Evolutionary conservation across 2,888 invertebrate genomes (phyloP).

Genomic region (Cantharis lateralis): DNA sequence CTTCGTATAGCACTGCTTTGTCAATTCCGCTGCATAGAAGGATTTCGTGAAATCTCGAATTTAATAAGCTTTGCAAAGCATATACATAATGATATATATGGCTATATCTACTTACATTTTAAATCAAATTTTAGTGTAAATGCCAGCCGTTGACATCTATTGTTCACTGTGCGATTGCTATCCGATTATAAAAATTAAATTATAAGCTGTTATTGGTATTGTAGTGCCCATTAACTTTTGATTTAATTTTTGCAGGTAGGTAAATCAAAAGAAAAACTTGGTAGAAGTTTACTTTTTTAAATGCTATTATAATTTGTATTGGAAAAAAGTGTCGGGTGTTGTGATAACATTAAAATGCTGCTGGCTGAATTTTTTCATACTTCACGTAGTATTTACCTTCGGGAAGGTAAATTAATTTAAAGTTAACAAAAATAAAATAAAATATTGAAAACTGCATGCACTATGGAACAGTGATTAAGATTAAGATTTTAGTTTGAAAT

Average conservation of each 20-base stretch:
- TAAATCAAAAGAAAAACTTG: not conserved
- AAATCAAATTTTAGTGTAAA: not conserved
- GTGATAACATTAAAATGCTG: not conserved
- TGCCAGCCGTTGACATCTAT: not conserved
- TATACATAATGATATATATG: not conserved
- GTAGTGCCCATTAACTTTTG: not conserved
- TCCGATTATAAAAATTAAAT: not conserved
- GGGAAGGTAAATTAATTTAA: not conserved
- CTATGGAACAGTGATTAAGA: not conserved
- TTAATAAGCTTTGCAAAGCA: slow-evolving; percentile 2
- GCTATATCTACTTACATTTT: not conserved
- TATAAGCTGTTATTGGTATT: too few species aligned
- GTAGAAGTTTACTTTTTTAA: not conserved
- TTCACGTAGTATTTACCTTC: not conserved
- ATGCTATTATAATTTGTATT: not conserved
- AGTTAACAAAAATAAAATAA: not conserved
- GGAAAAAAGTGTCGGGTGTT: not conserved
- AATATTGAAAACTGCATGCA: not conserved
- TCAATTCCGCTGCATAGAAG: slow-evolving; percentile 13
- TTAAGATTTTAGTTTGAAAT: not conserved
- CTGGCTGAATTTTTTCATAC: not conserved
- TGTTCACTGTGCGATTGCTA: not conserved
- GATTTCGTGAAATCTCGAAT: slow-evolving; percentile 6
- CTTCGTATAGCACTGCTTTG: slow-evolving; percentile 11
- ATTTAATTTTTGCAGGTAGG: not conserved